phyloP scores from a whole-genome alignment of 2,113 vertebrate genomes.

The Aix galericulata region DNA sequence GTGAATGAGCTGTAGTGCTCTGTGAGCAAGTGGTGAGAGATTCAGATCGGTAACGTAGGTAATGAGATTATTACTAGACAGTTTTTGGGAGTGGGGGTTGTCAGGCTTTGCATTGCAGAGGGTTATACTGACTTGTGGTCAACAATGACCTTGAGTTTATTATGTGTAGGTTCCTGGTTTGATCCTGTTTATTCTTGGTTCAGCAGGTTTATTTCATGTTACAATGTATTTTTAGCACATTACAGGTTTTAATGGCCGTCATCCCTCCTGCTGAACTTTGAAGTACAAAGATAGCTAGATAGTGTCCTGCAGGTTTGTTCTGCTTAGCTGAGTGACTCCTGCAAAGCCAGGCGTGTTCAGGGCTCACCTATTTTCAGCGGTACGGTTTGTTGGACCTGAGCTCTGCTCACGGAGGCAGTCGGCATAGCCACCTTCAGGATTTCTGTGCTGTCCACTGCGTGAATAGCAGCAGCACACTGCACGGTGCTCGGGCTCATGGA shows the following conservation, averaged over 20 bases:
- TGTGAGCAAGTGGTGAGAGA: accelerated
- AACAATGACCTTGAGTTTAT: accelerated
- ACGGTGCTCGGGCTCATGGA: accelerated
- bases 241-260: accelerated
- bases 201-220: background rate
- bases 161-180: accelerated
- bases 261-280: accelerated
- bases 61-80: background rate
- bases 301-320: background rate
- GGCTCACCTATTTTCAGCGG: background rate
- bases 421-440: accelerated
- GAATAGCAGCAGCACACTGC: accelerated
- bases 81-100: background rate
- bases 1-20: background rate
- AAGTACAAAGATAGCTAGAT: accelerated
- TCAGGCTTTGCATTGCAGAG: background rate
- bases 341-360: accelerated
- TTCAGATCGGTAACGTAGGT: accelerated
- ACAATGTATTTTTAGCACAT: accelerated
- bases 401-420: accelerated
- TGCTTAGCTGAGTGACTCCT: background rate
- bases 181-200: background rate
- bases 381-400: background rate
- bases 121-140: accelerated
- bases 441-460: background rate